A percentile compares a stretch with the other conserved stretches of the same genome.
Conservation (phyloP, 2,888 invertebrate genomes). For the Macrophya alboannulata region DNA sequence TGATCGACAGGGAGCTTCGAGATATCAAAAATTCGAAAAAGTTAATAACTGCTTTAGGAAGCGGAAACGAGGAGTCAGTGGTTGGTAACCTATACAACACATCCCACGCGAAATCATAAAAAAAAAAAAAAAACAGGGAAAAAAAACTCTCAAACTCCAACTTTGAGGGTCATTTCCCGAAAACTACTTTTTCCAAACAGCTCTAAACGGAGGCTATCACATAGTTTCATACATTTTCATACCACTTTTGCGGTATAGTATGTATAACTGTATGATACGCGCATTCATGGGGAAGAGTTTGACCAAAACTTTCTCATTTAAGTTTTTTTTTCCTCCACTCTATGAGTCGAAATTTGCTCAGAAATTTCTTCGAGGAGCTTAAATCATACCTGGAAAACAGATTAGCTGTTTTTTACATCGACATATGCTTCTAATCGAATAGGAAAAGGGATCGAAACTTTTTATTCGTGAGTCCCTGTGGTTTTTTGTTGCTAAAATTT, state of each 20-base stretch:
- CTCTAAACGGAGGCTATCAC: constrained; percentile 17
- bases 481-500: not conserved
- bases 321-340: not conserved
- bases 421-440: not conserved
- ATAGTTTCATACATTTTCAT: constrained; percentile 14
- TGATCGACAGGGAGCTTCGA: not conserved
- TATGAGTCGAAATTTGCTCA: not conserved
- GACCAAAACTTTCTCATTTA: constrained; percentile 9
- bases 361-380: not conserved
- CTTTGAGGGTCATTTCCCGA: constrained; percentile 12
- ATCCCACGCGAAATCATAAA: not conserved
- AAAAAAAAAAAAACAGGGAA: not conserved
- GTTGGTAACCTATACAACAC: not conserved
- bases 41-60: not conserved
- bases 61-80: not conserved
- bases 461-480: not conserved
- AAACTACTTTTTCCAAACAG: constrained; percentile 30
- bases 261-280: not conserved
- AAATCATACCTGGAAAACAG: not conserved
- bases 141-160: constrained; percentile 28
- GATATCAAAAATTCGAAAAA: not conserved
- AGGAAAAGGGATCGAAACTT: not conserved
- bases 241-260: not conserved
- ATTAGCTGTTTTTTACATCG: not conserved
- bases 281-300: constrained; percentile 4